Base-by-base conservation (phyloP, 2,888 invertebrate species). In the Cyaniris semiargus region DNA sequence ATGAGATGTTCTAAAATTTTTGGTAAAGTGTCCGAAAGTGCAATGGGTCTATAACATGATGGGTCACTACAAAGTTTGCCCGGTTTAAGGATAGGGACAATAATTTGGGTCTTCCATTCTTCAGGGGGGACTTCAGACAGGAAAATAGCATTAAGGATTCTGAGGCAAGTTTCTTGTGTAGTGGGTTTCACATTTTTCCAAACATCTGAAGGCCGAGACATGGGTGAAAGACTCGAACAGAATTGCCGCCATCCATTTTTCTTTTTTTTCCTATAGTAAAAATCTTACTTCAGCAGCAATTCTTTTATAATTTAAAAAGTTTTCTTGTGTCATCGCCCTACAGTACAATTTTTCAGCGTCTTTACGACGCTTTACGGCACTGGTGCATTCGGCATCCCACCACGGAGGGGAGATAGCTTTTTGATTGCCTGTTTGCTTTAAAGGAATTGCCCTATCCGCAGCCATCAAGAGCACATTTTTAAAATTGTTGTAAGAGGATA, bases 361-460 rank as follows among this genome's bases (percentile, higher is more conserved):
- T 34, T 70, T 76, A 27, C 70, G 70, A 10, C 10, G 5, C 75
- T 74, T 23, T 48, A 38, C 13, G 15, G 76, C 76, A 3, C 76
- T 72, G 0, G 79, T 77, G 58, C 79, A 76, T 21, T 76, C 76
- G 21, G 27, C 15, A n/a, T 76, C 80, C n/a, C 76, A 77, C 76
- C 48, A 78, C 23, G 79, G 79, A n/a, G 77, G 78, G 0, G 78
- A 76, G n/a, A 34, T 13, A n/a, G n/a, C n/a, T n/a, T n/a, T n/a
- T 66, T 23, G n/a, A n/a, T n/a, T n/a, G n/a, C n/a, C n/a, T n/a
- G n/a, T n/a, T n/a, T n/a, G n/a, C n/a, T n/a, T n/a, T n/a, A n/a
- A n/a, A n/a, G n/a, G n/a, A n/a, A n/a, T n/a, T n/a, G n/a, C n/a
- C n/a, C n/a, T n/a, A n/a, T n/a, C n/a, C n/a, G n/a, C n/a, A n/a